phyloP scores from a whole-genome alignment of 2,888 invertebrate species.

The Chouioia cunea region DNA sequence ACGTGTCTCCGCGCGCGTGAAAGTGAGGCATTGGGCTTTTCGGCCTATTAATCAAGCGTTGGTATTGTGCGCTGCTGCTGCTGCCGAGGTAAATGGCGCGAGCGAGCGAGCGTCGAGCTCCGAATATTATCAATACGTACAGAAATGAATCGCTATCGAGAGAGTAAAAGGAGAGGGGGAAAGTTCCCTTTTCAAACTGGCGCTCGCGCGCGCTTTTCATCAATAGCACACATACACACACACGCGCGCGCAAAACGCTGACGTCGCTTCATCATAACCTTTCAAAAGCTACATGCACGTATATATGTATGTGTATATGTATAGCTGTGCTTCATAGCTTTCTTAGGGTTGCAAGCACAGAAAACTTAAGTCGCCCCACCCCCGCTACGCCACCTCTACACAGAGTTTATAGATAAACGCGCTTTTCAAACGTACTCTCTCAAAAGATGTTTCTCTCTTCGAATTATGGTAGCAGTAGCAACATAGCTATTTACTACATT shows the following conservation, averaged over 20 bases:
- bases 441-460: too few relatives aligned
- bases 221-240: conserved; percentile 56
- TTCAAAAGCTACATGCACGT: conserved; percentile 47
- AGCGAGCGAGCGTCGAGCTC: conserved; percentile 50
- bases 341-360: conserved; percentile 33
- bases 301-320: too few relatives aligned
- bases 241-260: conserved; percentile 44
- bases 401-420: conserved; percentile 21
- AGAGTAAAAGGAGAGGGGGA: too few relatives aligned
- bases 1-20: conserved; percentile 51
- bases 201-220: conserved; percentile 49
- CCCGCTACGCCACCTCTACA: neutral
- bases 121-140: conserved; percentile 54
- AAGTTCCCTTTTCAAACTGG: conserved; percentile 34
- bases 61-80: conserved; percentile 46
- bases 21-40: conserved; percentile 45
- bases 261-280: conserved; percentile 49
- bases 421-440: conserved; percentile 11
- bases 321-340: conserved; percentile 39
- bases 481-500: too few relatives aligned
- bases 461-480: too few relatives aligned
- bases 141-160: conserved; percentile 53
- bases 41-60: conserved; percentile 52
- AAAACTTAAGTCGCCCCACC: conserved; percentile 35
- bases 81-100: conserved; percentile 45